Conservation (phyloP, 2,888 invertebrate species). For the Cremastinae sp. region DNA sequence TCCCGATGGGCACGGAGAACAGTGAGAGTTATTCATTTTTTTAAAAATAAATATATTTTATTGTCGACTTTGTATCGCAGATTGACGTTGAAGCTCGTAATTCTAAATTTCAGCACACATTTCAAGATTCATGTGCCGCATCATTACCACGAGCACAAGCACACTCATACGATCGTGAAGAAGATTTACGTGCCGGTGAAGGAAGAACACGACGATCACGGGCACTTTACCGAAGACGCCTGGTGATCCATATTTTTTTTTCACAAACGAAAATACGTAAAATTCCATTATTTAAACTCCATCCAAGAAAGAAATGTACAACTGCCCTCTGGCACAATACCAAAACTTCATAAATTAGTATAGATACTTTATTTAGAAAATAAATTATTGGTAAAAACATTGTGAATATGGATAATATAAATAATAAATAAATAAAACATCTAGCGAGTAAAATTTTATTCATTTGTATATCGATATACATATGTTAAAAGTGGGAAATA, state of each 20-base stretch:
- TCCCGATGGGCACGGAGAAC: constrained; percentile 64
- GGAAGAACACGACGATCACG: constrained; percentile 50
- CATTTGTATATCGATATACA: constrained; percentile 40
- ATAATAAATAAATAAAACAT: not conserved
- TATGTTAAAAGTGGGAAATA: constrained; percentile 29
- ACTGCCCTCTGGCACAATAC: no score
- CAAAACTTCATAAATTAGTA: no score
- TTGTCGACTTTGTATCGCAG: not conserved
- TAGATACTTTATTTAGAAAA: no score
- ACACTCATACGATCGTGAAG: constrained; percentile 73
- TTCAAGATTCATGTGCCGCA: constrained; percentile 75
- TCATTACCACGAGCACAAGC: constrained; percentile 71
- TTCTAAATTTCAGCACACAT: constrained; percentile 69
- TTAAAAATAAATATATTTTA: constrained; percentile 14
- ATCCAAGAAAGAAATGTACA: constrained; percentile 1
- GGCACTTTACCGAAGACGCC: constrained; percentile 51
- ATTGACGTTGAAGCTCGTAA: not conserved
- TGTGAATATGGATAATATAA: not conserved
- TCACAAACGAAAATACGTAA: not conserved
- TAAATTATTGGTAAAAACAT: not conserved
- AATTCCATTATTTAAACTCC: not conserved
- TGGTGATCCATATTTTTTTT: constrained; percentile 56
- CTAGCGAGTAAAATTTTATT: not conserved
- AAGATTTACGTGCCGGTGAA: constrained; percentile 74
- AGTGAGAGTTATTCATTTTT: constrained; percentile 64